phyloP scores from a whole-genome alignment of 2,888 invertebrate genomes.

The Neocrepidodera transversa region DNA sequence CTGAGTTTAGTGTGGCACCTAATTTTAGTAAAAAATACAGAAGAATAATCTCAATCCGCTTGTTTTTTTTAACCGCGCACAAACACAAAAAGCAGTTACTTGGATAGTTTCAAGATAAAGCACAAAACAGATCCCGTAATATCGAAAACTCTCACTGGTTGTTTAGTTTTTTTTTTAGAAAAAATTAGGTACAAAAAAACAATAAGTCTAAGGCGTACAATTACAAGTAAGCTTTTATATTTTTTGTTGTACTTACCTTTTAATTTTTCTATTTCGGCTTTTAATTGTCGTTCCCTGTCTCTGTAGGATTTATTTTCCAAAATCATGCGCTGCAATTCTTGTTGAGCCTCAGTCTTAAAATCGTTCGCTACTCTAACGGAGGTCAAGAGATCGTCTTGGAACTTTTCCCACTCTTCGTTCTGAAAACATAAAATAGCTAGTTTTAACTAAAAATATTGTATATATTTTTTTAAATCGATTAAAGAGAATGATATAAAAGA shows the following conservation, averaged over 20 bases:
- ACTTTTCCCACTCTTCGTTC: conserved; percentile 92
- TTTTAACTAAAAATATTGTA: too few relatives aligned
- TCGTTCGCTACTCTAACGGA: conserved; percentile 96
- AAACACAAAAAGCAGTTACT: conserved; percentile 36
- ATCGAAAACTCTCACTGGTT: conserved; percentile 3
- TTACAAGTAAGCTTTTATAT: conserved; percentile 20
- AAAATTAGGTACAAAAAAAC: conserved; percentile 17
- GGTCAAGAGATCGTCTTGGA: conserved; percentile 90
- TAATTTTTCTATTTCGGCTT: conserved; percentile 81
- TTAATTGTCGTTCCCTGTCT: conserved; percentile 77
- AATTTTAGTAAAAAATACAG: conserved; percentile 24
- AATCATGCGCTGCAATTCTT: conserved; percentile 80
- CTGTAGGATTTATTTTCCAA: conserved; percentile 82
- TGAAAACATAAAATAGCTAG: conserved; percentile 53
- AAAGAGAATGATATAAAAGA: too few relatives aligned
- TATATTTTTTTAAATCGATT: too few relatives aligned
- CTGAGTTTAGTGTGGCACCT: conserved; percentile 30
- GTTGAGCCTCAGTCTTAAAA: conserved; percentile 93
- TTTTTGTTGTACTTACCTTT: conserved; percentile 65
- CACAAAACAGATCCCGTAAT: conserved; percentile 5
- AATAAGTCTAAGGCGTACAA: conserved; percentile 17
- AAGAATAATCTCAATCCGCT: conserved; percentile 8
- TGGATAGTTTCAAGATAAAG: conserved; percentile 18
- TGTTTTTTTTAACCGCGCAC: conserved; percentile 21
- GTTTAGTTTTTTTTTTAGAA: conserved; percentile 19